Percentiles rank a stretch among this genome's conserved stretches.
Evolutionary conservation across 92 coral and sea anemone genomes (phyloP).

Genomic region (Nematostella vectensis): DNA sequence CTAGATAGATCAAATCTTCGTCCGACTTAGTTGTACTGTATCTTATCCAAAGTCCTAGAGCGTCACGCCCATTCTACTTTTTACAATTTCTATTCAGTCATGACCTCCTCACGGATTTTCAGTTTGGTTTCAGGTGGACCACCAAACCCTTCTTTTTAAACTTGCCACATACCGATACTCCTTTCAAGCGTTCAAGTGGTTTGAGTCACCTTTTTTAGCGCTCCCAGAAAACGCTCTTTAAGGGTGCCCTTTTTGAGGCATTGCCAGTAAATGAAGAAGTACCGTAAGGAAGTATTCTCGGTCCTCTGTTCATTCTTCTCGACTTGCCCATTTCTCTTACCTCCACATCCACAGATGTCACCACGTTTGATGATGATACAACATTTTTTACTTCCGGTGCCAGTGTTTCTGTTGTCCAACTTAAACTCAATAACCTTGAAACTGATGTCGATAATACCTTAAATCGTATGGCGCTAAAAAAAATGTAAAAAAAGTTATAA

Average conservation of each 20-base stretch:
- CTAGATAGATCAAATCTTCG: too few species aligned
- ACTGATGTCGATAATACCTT: background rate
- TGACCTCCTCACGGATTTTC: too few species aligned
- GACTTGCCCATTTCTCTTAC: slow-evolving; percentile 11
- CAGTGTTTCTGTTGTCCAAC: background rate
- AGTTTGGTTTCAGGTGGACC: slow-evolving; percentile 36
- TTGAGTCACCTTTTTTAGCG: slow-evolving; percentile 24
- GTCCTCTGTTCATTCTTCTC: slow-evolving; percentile 10
- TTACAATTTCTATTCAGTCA: too few species aligned
- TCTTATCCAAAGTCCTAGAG: too few species aligned
- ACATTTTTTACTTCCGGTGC: slow-evolving; percentile 15
- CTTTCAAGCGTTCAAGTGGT: slow-evolving; percentile 10
- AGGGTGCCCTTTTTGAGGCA: slow-evolving; percentile 18
- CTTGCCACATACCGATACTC: slow-evolving; percentile 32
- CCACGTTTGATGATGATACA: background rate
- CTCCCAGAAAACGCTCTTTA: slow-evolving; percentile 21
- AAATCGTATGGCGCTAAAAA: slow-evolving; percentile 15
- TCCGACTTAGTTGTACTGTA: too few species aligned
- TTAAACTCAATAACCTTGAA: background rate
- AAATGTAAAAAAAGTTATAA: background rate
- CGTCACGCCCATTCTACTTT: too few species aligned
- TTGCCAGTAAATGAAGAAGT: slow-evolving; percentile 30
- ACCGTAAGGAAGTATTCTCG: slow-evolving; percentile 39
- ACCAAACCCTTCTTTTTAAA: slow-evolving; percentile 22
- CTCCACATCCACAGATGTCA: slow-evolving; percentile 4